A percentile compares a stretch with the other conserved stretches of the same genome.
These are phyloP conservation scores for Threskiornis aethiopicus DNA, from an alignment of 2,797 vertebrate species.

Conservation along the genomic window DNA sequence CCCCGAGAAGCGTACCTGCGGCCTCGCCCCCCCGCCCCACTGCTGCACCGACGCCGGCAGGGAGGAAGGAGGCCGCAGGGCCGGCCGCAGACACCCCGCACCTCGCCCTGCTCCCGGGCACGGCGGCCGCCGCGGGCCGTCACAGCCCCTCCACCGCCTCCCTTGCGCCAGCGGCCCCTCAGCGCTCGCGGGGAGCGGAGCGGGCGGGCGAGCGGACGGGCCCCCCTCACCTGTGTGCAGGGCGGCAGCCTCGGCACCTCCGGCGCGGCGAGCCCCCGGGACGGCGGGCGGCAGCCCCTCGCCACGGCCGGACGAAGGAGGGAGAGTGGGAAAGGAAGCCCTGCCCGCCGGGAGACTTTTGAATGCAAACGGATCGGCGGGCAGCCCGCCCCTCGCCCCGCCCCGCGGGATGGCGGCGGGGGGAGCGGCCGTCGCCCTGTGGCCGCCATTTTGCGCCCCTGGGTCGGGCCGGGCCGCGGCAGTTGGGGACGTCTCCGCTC, in stretches of 20 bases:
- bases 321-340: accelerated
- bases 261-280: neutral
- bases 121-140: neutral
- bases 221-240: neutral
- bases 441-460: neutral
- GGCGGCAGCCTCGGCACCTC: neutral
- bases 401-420: neutral
- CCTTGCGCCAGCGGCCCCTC: neutral
- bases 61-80: neutral
- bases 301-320: accelerated
- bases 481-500: accelerated
- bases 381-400: neutral
- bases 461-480: neutral
- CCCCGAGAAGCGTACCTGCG: neutral
- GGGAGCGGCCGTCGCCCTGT: accelerated
- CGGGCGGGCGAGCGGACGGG: too few species aligned
- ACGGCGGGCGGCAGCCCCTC: accelerated
- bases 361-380: neutral
- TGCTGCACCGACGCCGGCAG: neutral
- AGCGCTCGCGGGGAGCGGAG: too few species aligned
- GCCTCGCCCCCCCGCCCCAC: neutral
- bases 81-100: neutral
- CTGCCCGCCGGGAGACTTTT: neutral
- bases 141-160: neutral
- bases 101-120: neutral